phyloP scores from a whole-genome alignment of 2,113 vertebrate genomes.

The Syngnathus floridae region DNA sequence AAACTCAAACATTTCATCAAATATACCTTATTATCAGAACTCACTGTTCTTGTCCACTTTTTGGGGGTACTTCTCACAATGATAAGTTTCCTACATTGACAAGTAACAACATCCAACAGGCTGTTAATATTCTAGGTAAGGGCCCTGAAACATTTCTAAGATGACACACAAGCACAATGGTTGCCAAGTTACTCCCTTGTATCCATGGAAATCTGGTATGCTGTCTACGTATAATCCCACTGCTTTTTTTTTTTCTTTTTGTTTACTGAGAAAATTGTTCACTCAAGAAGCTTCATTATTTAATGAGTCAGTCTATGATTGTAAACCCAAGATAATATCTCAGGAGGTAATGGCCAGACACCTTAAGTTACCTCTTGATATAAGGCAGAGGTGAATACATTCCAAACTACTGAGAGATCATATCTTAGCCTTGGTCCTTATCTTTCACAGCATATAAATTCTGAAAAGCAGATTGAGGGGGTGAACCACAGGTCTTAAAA shows the following conservation, averaged over 20 bases:
- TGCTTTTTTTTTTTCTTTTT: not conserved
- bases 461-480: not conserved
- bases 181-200: slow-evolving; percentile 53
- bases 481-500: not conserved
- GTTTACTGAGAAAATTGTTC: slow-evolving; percentile 18
- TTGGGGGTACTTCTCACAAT: not conserved
- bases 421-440: not conserved
- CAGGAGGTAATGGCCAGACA: not conserved
- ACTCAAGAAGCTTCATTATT: not conserved
- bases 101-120: not conserved
- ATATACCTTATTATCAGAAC: not conserved
- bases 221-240: not conserved
- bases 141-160: slow-evolving; percentile 48
- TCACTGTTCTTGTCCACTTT: not conserved
- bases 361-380: not conserved
- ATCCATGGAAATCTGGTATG: slow-evolving; percentile 50
- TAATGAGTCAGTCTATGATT: not conserved
- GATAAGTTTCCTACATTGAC: not conserved
- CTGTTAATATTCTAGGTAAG: not conserved
- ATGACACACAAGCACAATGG: slow-evolving; percentile 52
- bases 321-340: not conserved
- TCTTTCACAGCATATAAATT: not conserved
- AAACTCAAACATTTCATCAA: not conserved
- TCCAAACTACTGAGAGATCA: not conserved
- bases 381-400: not conserved